These are phyloP conservation scores for Cranoglanis bouderius DNA, from an alignment of 2,113 vertebrate species.

Conservation along the genomic window DNA sequence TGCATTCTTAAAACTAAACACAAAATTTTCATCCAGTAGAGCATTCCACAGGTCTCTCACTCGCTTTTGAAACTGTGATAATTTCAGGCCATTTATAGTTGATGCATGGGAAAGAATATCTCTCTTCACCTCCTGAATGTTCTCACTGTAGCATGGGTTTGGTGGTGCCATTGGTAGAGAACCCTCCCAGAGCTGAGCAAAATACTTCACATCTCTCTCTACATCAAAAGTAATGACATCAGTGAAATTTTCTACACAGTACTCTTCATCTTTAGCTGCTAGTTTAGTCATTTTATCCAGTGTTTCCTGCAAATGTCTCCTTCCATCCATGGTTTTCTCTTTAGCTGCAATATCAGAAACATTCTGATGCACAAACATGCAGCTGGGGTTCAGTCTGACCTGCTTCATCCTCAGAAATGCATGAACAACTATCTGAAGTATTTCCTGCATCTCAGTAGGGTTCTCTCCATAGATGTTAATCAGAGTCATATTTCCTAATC, in stretches of 20 bases:
- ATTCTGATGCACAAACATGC: conserved; percentile 75
- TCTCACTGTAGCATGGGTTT: conserved; percentile 55
- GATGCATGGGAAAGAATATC: conserved; percentile 13
- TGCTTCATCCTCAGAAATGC: conserved; percentile 74
- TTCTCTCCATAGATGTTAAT: conserved; percentile 73
- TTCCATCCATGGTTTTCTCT: conserved; percentile 66
- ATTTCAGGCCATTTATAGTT: conserved; percentile 43
- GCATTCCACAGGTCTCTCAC: conserved; percentile 56
- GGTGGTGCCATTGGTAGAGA: conserved; percentile 60
- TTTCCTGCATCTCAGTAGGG: conserved; percentile 69
- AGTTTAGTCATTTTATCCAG: conserved; percentile 64
- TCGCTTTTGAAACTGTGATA: conserved; percentile 60
- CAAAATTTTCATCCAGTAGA: conserved; percentile 48
- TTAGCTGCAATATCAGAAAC: conserved; percentile 61
- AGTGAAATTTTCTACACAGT: conserved; percentile 58
- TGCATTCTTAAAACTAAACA: conserved; percentile 73
- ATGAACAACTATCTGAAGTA: conserved; percentile 64
- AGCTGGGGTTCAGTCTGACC: conserved; percentile 64
- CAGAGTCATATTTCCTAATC: conserved; percentile 68
- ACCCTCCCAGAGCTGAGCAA: conserved; percentile 53
- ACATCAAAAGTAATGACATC: conserved; percentile 58
- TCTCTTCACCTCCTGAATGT: conserved; percentile 52
- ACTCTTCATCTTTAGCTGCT: conserved; percentile 66
- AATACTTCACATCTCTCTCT: conserved; percentile 57
- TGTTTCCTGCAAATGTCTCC: conserved; percentile 57